Conservation (phyloP, 2,113 vertebrate genomes). For the Lethenteron reissneri region DNA sequence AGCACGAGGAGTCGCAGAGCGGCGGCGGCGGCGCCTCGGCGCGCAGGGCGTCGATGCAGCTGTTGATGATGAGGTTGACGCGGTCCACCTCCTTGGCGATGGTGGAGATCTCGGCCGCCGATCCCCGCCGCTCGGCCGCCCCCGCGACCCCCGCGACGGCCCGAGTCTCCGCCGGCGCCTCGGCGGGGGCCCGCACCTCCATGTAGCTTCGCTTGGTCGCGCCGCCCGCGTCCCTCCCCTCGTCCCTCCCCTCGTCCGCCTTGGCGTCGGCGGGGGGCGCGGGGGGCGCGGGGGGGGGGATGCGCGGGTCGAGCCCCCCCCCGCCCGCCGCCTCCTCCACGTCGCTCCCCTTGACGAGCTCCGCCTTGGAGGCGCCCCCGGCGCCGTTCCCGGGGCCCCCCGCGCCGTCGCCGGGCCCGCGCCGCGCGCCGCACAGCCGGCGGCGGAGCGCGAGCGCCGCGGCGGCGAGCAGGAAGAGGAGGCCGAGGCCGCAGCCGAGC, state of each 20-base stretch:
- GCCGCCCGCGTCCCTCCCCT: background rate
- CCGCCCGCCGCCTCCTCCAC: conserved; percentile 6
- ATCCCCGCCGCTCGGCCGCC: conserved; percentile 2
- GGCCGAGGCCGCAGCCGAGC: conserved; percentile 7
- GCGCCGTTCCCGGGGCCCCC: background rate
- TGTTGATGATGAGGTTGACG: conserved; percentile 10
- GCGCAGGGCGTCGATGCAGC: conserved; percentile 9
- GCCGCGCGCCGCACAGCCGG: too few relatives aligned
- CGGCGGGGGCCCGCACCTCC: conserved; percentile 7
- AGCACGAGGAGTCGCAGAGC: background rate
- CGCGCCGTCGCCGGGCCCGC: background rate
- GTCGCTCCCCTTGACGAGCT: conserved; percentile 6
- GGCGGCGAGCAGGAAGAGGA: background rate
- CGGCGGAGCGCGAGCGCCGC: too few relatives aligned
- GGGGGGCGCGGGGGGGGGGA: background rate
- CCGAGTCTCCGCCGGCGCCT: background rate
- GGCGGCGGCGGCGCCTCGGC: background rate
- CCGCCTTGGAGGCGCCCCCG: conserved; percentile 1
- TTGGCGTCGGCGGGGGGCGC: background rate
- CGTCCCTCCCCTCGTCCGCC: conserved; percentile 5
- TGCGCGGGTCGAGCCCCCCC: conserved; percentile 7
- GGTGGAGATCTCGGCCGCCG: conserved; percentile 8
- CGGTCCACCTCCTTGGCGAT: conserved; percentile 10
- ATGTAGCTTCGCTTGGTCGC: conserved; percentile 6
- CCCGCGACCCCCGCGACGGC: conserved; percentile 1